Conservation (phyloP, 2,888 invertebrate genomes). For the Lepidochrysops patricia region DNA sequence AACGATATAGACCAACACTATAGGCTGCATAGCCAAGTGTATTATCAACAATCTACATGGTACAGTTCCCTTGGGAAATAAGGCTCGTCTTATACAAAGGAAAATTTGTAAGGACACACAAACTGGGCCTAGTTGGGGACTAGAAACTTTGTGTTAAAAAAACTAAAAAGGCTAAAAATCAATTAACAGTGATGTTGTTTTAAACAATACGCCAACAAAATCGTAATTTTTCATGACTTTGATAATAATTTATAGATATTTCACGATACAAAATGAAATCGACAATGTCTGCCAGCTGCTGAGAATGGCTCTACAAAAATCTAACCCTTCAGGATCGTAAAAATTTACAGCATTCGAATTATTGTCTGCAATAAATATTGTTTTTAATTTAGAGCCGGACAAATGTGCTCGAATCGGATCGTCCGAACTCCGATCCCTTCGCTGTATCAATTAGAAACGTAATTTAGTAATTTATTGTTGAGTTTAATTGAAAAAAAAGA, state of each 20-base stretch:
- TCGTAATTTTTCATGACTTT: neutral
- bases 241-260: neutral
- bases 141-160: too few species aligned
- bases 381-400: neutral
- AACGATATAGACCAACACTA: too few species aligned
- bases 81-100: too few species aligned
- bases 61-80: too few species aligned
- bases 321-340: neutral
- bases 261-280: neutral
- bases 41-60: too few species aligned
- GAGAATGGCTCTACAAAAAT: neutral
- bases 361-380: neutral
- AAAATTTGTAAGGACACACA: too few species aligned
- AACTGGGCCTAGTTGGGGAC: too few species aligned
- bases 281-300: neutral
- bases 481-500: neutral
- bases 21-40: too few species aligned
- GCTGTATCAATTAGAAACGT: neutral
- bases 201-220: too few species aligned
- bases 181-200: too few species aligned
- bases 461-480: neutral
- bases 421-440: neutral
- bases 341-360: slow-evolving; percentile 33
- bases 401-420: neutral
- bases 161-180: too few species aligned